A percentile compares a stretch with the other conserved stretches of the same genome.
These are phyloP conservation scores for Pegea sp. DNA, from an alignment of 23 tunicate genomes.

Conservation along the genomic window DNA sequence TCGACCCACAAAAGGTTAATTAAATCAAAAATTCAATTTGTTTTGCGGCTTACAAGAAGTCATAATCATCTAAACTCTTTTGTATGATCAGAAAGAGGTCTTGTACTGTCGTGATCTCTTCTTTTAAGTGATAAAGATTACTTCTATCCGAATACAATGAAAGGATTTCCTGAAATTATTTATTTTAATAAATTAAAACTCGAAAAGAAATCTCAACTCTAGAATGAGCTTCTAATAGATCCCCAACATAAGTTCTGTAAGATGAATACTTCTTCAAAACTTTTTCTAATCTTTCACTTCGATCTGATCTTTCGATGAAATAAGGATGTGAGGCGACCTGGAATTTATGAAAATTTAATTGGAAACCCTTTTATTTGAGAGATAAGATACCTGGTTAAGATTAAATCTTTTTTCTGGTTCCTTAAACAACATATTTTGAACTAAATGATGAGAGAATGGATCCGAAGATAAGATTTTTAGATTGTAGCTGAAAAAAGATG, in stretches of 20 bases:
- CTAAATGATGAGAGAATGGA: conserved; percentile 48
- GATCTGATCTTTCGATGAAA: neutral
- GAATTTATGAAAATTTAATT: neutral
- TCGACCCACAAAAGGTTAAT: too few relatives aligned
- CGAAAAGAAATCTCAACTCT: neutral
- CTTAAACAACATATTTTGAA: conserved; percentile 37
- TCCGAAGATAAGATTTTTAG: conserved; percentile 15
- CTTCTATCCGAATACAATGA: neutral
- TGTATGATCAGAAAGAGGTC: neutral
- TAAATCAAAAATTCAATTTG: too few relatives aligned
- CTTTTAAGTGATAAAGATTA: neutral
- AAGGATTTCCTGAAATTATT: neutral
- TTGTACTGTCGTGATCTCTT: neutral
- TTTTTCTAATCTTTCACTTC: neutral
- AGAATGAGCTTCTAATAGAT: neutral
- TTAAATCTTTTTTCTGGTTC: conserved; percentile 46
- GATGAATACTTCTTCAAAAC: neutral
- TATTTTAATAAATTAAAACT: neutral
- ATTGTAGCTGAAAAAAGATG: conserved; percentile 39
- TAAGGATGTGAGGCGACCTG: neutral
- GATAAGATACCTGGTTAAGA: conserved; percentile 8
- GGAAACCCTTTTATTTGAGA: neutral
- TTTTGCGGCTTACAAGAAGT: neutral
- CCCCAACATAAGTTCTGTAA: neutral
- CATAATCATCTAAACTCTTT: neutral